Conservation (phyloP, 2,797 vertebrate genomes). For the Cirrhinus molitorella region DNA sequence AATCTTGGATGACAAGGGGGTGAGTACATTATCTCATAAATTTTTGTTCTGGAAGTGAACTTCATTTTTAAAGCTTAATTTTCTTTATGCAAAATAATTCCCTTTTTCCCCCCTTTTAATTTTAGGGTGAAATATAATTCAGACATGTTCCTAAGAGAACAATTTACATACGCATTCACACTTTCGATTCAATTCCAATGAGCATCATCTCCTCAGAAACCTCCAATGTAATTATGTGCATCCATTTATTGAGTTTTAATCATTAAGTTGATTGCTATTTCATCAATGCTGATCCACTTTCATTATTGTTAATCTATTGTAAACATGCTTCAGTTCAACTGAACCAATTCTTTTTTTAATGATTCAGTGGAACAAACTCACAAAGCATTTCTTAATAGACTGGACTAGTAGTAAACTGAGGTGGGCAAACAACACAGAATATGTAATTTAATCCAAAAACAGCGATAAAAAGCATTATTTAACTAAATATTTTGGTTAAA, state of each 20-base stretch:
- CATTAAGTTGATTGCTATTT: background rate
- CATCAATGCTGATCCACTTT: background rate
- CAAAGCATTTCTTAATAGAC: background rate
- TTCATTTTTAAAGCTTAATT: background rate
- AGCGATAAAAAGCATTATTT: too few species aligned
- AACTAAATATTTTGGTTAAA: too few species aligned
- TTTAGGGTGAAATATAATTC: background rate
- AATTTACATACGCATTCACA: background rate
- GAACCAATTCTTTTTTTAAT: background rate
- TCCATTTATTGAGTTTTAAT: constrained; percentile 2
- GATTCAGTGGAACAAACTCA: background rate
- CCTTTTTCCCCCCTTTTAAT: background rate
- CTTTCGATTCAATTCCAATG: background rate
- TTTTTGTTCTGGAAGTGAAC: too few species aligned
- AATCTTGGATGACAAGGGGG: too few species aligned
- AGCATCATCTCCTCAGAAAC: background rate
- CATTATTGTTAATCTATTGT: background rate
- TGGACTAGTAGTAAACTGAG: background rate
- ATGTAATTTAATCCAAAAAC: background rate
- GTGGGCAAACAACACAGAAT: background rate
- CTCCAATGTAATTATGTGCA: background rate
- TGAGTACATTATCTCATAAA: too few species aligned
- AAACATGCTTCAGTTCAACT: background rate
- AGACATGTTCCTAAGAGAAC: background rate
- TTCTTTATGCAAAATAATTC: background rate